Evolutionary conservation across 1,140 invertebrate species (phyloP).

Genomic region (Drosophila persimilis): DNA sequence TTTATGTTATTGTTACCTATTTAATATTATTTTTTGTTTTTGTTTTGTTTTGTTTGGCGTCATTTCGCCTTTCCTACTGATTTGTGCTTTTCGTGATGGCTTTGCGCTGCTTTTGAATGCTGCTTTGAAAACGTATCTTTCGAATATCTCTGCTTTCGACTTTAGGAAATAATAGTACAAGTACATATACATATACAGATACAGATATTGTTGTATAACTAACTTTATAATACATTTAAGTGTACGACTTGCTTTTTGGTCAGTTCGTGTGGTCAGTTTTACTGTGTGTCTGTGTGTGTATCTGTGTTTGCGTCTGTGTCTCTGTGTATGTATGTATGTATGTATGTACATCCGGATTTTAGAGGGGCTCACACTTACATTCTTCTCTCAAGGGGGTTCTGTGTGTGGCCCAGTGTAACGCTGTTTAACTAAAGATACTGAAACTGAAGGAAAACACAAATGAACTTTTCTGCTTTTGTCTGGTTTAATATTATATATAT

Average conservation of each 20-base stretch:
- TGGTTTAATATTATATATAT: slow-evolving; percentile 70
- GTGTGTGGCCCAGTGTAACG: slow-evolving; percentile 36
- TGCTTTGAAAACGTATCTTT: slow-evolving; percentile 56
- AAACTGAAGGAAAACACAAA: slow-evolving; percentile 66
- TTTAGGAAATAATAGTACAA: slow-evolving; percentile 15
- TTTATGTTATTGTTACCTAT: slow-evolving; percentile 11
- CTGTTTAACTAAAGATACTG: slow-evolving; percentile 45
- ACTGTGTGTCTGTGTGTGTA: slow-evolving; percentile 1
- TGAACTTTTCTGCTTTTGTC: slow-evolving; percentile 51
- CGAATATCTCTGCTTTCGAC: slow-evolving; percentile 20
- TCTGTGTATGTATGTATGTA: slow-evolving; percentile 54
- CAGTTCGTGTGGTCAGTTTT: slow-evolving; percentile 67
- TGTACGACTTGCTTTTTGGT: slow-evolving; percentile 57
- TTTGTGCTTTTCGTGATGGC: slow-evolving; percentile 78
- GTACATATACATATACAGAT: slow-evolving; percentile 25
- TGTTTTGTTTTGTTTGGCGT: slow-evolving; percentile 20
- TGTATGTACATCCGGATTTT: slow-evolving; percentile 66
- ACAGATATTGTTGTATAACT: slow-evolving; percentile 30
- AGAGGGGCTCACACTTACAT: slow-evolving; percentile 38
- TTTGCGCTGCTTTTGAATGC: slow-evolving; percentile 64
- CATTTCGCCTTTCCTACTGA: slow-evolving; percentile 52
- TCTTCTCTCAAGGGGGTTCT: slow-evolving; percentile 11
- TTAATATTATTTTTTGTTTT: slow-evolving; percentile 39
- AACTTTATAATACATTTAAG: slow-evolving; percentile 56
- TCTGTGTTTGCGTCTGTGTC: slow-evolving; percentile 16